phyloP scores from a whole-genome alignment of 2,888 invertebrate species.

The Macaria notata region DNA sequence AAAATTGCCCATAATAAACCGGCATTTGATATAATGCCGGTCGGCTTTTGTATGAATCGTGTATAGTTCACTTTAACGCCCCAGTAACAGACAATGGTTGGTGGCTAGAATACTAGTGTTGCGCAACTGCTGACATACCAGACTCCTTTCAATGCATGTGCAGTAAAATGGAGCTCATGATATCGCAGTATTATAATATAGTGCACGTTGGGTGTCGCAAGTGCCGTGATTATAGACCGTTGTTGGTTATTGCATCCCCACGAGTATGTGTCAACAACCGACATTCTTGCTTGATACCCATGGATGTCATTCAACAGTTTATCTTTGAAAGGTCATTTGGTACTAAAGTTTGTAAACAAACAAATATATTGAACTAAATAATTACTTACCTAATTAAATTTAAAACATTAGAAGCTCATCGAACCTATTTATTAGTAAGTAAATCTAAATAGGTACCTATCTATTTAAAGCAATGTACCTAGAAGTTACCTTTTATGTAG shows the following conservation, averaged over 20 bases:
- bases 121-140: constrained; percentile 18
- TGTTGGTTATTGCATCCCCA: constrained; percentile 10
- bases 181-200: constrained; percentile 10
- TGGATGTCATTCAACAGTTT: background rate
- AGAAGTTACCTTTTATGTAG: too few relatives aligned
- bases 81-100: constrained; percentile 17
- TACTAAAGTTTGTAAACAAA: too few relatives aligned
- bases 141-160: constrained; percentile 22
- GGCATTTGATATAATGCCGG: constrained; percentile 21
- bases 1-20: constrained; percentile 24
- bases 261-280: constrained; percentile 4
- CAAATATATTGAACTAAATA: too few relatives aligned
- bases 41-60: constrained; percentile 12
- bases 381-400: too few relatives aligned
- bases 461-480: too few relatives aligned
- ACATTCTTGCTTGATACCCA: background rate
- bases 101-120: constrained; percentile 7
- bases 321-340: background rate
- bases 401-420: too few relatives aligned
- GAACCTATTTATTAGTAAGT: too few relatives aligned
- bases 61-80: constrained; percentile 11
- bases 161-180: constrained; percentile 13
- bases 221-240: constrained; percentile 3
- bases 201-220: constrained; percentile 19
- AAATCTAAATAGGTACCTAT: too few relatives aligned